phyloP scores from a whole-genome alignment of 2,888 invertebrate genomes.

The Spisula subtruncata region DNA sequence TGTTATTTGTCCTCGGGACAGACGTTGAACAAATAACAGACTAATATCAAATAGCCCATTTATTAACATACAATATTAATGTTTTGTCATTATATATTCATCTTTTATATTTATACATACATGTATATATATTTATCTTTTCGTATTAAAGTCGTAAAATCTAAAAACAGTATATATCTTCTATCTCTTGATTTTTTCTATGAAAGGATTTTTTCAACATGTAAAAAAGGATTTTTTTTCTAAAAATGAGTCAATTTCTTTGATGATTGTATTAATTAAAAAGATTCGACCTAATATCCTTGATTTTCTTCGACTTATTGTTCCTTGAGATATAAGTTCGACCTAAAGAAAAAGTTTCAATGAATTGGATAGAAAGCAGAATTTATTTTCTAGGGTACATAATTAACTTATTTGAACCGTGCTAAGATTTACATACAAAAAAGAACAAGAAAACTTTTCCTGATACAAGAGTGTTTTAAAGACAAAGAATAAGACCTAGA shows the following conservation, averaged over 20 bases:
- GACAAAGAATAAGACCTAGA: background rate
- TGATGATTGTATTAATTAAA: background rate
- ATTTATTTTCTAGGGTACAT: background rate
- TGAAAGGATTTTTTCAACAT: background rate
- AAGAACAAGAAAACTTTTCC: background rate
- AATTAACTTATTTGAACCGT: background rate
- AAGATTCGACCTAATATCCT: background rate
- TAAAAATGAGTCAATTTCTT: background rate
- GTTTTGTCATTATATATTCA: no score
- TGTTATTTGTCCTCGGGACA: no score
- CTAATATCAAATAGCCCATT: no score
- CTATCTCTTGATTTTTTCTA: background rate
- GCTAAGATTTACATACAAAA: background rate
- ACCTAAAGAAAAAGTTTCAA: background rate
- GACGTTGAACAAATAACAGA: no score
- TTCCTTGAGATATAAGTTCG: slow-evolving; percentile 1
- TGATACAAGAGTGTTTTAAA: background rate
- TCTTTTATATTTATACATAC: background rate
- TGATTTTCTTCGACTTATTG: slow-evolving; percentile 1
- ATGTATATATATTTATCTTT: background rate
- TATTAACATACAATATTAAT: no score
- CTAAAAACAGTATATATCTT: background rate
- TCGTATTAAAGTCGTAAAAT: background rate
- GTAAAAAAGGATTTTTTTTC: background rate
- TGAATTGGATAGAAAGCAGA: background rate